These are phyloP conservation scores for Sthenelais limicola DNA, from an alignment of 2,888 invertebrate genomes.

Conservation along the genomic window DNA sequence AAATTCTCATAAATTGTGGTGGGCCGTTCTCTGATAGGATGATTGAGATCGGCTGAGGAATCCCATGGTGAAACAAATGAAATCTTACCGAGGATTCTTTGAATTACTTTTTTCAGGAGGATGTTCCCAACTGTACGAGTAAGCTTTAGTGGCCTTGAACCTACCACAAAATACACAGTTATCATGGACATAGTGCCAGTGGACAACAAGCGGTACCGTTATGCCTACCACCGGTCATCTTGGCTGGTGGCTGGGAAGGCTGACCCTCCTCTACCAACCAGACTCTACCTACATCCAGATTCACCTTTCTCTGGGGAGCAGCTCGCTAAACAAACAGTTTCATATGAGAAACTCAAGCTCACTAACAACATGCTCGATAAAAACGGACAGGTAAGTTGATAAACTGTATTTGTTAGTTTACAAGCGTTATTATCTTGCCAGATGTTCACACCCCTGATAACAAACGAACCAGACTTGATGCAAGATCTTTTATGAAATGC, in stretches of 20 bases:
- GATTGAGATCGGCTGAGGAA: too few relatives aligned
- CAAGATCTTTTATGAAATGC: too few relatives aligned
- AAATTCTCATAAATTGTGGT: too few relatives aligned
- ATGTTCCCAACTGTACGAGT: constrained; percentile 98
- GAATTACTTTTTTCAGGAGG: constrained; percentile 82
- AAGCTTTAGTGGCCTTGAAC: constrained; percentile 81
- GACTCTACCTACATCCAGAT: constrained; percentile 96
- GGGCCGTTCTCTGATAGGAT: too few relatives aligned
- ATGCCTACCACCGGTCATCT: constrained; percentile 97
- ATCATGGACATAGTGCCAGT: constrained; percentile 97
- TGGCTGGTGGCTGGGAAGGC: constrained; percentile 98
- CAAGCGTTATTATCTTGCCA: too few relatives aligned
- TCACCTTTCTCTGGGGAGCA: constrained; percentile 96
- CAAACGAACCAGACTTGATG: too few relatives aligned
- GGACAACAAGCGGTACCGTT: constrained; percentile 91
- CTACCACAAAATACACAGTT: constrained; percentile 83
- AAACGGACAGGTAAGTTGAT: constrained; percentile 68
- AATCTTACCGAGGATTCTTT: too few relatives aligned
- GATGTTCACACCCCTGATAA: too few relatives aligned
- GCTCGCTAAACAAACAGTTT: constrained; percentile 95
- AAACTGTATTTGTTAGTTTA: too few relatives aligned
- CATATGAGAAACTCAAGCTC: constrained; percentile 98
- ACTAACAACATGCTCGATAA: constrained; percentile 94
- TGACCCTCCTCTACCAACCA: constrained; percentile 91
- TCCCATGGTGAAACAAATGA: too few relatives aligned